Base-by-base conservation (phyloP, 37 sponge, comb jelly and placozoan species). In the Spongilla lacustris region DNA sequence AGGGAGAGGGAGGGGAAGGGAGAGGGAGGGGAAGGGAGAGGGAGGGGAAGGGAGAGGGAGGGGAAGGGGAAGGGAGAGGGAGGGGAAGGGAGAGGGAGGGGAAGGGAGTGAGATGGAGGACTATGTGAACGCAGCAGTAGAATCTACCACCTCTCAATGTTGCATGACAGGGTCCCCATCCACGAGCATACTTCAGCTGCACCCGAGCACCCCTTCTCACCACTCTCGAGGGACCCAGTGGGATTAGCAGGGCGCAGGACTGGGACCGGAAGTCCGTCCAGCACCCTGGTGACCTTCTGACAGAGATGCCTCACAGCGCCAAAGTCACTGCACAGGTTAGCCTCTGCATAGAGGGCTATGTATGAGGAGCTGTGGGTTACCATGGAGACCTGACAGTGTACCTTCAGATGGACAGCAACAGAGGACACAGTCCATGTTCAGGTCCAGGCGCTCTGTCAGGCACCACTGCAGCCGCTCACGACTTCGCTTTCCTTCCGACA, bases 131-230 rank as follows among this genome's bases (percentile, higher is more conserved):
- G 14, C 6, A 41, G 41, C 41, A 41, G 6, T 6, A 41, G 6
- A 41, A 6, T 9, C 41, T 41, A 3, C 30, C 23, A 30, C 28
- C 38, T 36, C 6, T 68, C 28, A 74, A 80, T 26, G 13, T 84
- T 86, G 74, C 85, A 80, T 0, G 93, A 74, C 22, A 92, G 69
- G 0, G 82, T 78, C 28, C 93, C 93, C 33, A 92, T 37, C 93
- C 93, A 92, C 32, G 81, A 86, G 74, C 85, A 89, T 34, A 92
- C 21, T 23, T 92, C 90, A 23, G 21, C 58, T 21, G 83, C 86
- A 71, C 38, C 82, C 30, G 91, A 92, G 36, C 80, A 67, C 8
- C 41, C 33, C 12, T 27, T 72, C 14, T 72, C 72, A 1, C 76
- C 72, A 77, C 31, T 46, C 22, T 79, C 68, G 14, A 38, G 26